Evolutionary conservation across 2,113 vertebrate species (phyloP).

Genomic region (Pseudorhombus dupliciocellatus): DNA sequence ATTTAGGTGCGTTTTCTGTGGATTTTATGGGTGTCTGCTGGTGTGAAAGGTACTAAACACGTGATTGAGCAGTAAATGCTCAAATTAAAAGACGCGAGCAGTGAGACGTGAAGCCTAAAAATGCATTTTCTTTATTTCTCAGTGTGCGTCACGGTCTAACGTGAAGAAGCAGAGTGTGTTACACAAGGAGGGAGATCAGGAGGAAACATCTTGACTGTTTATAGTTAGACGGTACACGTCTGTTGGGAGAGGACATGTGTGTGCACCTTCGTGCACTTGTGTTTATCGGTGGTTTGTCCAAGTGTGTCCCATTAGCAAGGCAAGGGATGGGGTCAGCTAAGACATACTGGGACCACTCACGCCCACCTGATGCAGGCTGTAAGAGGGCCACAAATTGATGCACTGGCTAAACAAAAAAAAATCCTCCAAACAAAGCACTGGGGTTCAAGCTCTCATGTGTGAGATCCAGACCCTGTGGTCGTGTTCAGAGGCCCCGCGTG

Average conservation of each 20-base stretch:
- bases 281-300: conserved; percentile 9
- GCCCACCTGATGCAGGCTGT: not conserved
- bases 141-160: conserved; percentile 11
- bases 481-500: conserved; percentile 30
- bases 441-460: conserved; percentile 24
- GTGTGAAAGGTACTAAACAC: not conserved
- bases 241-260: conserved; percentile 19
- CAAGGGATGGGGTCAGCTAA: not conserved
- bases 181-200: conserved; percentile 20
- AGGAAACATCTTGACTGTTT: conserved; percentile 36
- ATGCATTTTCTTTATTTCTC: conserved; percentile 6
- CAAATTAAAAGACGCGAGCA: not conserved
- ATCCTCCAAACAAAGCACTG: not conserved
- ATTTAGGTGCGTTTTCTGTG: not conserved
- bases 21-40: not conserved
- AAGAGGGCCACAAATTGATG: conserved; percentile 17
- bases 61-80: not conserved
- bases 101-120: conserved; percentile 11
- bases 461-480: conserved; percentile 6
- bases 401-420: not conserved
- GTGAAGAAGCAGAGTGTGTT: conserved; percentile 19
- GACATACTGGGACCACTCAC: conserved; percentile 5
- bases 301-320: conserved; percentile 13
- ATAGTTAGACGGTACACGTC: conserved; percentile 22
- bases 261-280: conserved; percentile 1